Evolutionary conservation across 2,797 vertebrate genomes (phyloP).

Genomic region (Acanthurus lineatus): DNA sequence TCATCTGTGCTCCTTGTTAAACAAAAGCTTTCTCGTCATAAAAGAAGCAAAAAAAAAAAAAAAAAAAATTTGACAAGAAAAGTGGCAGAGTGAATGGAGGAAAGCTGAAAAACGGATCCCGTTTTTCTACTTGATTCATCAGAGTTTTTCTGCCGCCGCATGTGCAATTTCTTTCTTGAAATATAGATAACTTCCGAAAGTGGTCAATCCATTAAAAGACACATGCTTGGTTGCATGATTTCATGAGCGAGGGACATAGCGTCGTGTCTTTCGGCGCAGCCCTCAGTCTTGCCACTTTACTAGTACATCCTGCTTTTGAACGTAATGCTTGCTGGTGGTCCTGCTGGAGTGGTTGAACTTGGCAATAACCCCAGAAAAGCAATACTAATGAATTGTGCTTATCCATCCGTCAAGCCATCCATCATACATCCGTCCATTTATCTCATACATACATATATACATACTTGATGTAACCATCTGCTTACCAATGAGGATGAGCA

Average conservation of each 20-base stretch:
- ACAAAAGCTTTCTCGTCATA: conserved; percentile 63
- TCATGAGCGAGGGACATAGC: conserved; percentile 10
- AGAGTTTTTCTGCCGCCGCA: conserved; percentile 1
- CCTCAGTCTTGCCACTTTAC: conserved; percentile 23
- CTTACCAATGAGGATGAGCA: conserved; percentile 98
- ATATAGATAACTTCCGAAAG: conserved; percentile 69
- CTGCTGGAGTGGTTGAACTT: conserved; percentile 40
- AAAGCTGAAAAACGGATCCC: conserved; percentile 67
- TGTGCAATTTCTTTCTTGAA: conserved; percentile 52
- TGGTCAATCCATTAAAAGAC: conserved; percentile 64
- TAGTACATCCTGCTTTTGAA: conserved; percentile 19
- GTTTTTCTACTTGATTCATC: conserved; percentile 59
- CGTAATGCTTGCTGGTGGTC: conserved; percentile 3
- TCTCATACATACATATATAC: conserved; percentile 24
- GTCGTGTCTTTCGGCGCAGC: conserved; percentile 1
- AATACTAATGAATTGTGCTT: conserved; percentile 48
- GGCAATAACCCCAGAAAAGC: conserved; percentile 36
- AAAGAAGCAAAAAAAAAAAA: conserved; percentile 6
- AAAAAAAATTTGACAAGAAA: conserved; percentile 27
- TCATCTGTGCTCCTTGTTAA: conserved; percentile 52
- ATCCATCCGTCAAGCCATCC: conserved; percentile 31
- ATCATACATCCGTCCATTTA: conserved; percentile 41
- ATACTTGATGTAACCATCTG: conserved; percentile 31
- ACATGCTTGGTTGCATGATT: conserved; percentile 43
- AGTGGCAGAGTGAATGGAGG: too few relatives aligned